Conservation (phyloP, 2,888 invertebrate genomes). For the Cosmia trapezina region DNA sequence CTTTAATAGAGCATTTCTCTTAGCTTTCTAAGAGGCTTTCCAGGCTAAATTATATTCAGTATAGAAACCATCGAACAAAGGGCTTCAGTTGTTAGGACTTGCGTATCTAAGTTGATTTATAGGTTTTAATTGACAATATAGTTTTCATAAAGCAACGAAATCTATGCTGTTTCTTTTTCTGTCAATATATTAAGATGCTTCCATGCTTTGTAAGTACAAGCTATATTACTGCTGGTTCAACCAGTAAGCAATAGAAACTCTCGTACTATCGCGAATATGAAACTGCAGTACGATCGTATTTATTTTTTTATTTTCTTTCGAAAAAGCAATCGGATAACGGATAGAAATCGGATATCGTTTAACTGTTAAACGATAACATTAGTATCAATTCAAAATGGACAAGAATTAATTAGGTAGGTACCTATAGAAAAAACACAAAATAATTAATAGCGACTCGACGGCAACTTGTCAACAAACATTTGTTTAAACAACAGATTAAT, state of each 20-base stretch:
- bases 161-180: neutral
- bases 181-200: neutral
- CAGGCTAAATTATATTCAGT: constrained; percentile 27
- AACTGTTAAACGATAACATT: neutral
- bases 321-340: no score
- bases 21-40: no score
- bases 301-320: neutral
- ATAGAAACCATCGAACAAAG: constrained; percentile 47
- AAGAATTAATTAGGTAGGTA: constrained; percentile 21
- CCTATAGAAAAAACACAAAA: neutral
- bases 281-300: neutral
- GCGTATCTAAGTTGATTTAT: constrained; percentile 39
- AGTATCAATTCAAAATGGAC: constrained; percentile 14
- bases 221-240: neutral
- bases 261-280: neutral
- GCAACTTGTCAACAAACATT: constrained; percentile 25
- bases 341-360: no score
- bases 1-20: constrained; percentile 48
- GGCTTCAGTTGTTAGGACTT: constrained; percentile 15
- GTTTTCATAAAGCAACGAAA: no score
- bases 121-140: constrained; percentile 24
- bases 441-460: constrained; percentile 9
- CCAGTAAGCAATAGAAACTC: neutral
- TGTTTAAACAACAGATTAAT: constrained; percentile 21
- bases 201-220: neutral